Evolutionary conservation across 2,113 vertebrate species (phyloP).

Genomic region (Pan troglodytes): DNA sequence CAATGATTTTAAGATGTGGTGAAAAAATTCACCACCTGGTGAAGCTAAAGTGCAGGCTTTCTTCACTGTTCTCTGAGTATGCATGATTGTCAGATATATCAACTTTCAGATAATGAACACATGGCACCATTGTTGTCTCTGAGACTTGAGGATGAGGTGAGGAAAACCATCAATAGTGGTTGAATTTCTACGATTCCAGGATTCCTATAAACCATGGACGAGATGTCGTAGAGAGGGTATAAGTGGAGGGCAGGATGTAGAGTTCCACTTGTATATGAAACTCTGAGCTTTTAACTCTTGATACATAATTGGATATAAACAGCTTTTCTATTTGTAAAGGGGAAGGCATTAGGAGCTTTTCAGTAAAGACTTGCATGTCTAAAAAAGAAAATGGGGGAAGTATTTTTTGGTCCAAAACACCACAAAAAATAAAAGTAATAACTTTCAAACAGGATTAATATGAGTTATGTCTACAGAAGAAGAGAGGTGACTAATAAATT

Average conservation of each 20-base stretch:
- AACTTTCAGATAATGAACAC: not conserved
- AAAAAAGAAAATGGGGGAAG: not conserved
- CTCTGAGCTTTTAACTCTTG: not conserved
- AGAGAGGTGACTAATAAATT: not conserved
- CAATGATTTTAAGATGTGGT: not conserved
- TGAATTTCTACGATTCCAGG: not conserved
- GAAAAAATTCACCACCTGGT: not conserved
- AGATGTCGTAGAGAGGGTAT: not conserved
- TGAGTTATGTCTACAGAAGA: not conserved
- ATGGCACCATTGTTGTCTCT: not conserved
- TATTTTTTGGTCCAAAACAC: not conserved
- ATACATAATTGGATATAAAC: not conserved
- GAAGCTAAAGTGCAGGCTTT: not conserved
- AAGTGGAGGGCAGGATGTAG: not conserved
- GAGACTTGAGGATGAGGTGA: not conserved
- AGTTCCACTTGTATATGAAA: not conserved
- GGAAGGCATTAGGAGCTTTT: not conserved
- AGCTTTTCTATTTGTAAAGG: not conserved
- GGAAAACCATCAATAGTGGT: not conserved
- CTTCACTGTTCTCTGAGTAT: not conserved
- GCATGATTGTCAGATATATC: not conserved
- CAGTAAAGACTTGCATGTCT: not conserved
- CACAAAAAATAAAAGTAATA: constrained; percentile 7
- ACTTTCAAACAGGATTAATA: constrained; percentile 23
- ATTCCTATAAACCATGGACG: not conserved